A percentile compares a stretch with the other conserved stretches of the same genome.
Conservation (phyloP, 2,797 vertebrate genomes). For the Periparus ater region DNA sequence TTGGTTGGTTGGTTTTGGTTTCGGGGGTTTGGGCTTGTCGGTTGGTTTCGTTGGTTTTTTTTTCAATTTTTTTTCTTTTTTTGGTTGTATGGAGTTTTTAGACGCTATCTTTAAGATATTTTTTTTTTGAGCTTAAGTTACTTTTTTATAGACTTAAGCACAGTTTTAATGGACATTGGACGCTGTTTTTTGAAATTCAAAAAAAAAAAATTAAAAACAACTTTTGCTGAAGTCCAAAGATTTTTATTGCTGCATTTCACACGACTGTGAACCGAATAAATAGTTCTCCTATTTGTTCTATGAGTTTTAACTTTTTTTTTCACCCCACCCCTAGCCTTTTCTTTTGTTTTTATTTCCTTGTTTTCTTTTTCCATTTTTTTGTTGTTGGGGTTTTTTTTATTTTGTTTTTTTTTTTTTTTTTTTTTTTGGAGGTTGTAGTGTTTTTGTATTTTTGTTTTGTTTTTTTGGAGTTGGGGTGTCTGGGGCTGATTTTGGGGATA, state of each 20-base stretch:
- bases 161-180: conserved; percentile 81
- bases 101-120: conserved; percentile 70
- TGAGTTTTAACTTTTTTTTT: conserved; percentile 79
- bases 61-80: background rate
- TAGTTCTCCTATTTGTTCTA: conserved; percentile 87
- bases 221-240: conserved; percentile 97
- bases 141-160: conserved; percentile 78
- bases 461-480: background rate
- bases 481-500: conserved; percentile 35
- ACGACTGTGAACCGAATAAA: conserved; percentile 95
- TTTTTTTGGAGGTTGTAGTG: background rate
- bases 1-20: background rate
- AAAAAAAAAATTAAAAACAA: conserved; percentile 80
- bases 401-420: too few relatives aligned
- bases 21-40: background rate
- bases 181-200: conserved; percentile 81
- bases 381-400: too few relatives aligned
- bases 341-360: accelerated
- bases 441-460: background rate
- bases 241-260: conserved; percentile 99
- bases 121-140: conserved; percentile 73
- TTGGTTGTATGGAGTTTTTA: conserved; percentile 72
- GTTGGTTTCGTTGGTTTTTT: conserved; percentile 43
- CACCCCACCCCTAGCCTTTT: background rate
- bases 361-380: background rate